A percentile compares a stretch with the other conserved stretches of the same genome.
Conservation (phyloP, 2,113 vertebrate species). For the Chiloscyllium plagiosum region DNA sequence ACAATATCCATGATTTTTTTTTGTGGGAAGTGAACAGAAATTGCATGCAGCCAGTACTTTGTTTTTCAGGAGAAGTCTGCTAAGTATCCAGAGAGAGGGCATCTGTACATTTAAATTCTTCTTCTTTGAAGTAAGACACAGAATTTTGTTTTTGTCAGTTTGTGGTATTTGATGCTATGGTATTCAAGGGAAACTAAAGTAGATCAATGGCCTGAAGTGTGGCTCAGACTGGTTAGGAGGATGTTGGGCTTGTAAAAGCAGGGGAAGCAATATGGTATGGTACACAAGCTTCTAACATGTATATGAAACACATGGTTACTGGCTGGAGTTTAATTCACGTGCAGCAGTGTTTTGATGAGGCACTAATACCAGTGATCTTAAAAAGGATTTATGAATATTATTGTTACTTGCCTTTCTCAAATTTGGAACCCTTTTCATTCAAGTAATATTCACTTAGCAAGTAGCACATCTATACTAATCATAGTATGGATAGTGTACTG, state of each 20-base stretch:
- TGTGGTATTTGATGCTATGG: neutral
- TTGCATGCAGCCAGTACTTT: neutral
- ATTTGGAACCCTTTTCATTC: no score
- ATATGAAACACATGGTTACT: neutral
- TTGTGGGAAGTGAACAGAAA: neutral
- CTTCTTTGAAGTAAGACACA: neutral
- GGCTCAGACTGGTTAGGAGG: neutral
- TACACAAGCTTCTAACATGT: neutral
- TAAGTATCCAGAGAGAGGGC: neutral
- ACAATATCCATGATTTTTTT: neutral
- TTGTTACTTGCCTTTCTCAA: no score
- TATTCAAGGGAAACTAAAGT: neutral
- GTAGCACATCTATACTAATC: no score
- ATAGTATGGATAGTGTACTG: no score
- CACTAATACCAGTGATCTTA: no score
- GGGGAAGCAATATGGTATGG: neutral
- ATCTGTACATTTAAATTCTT: neutral
- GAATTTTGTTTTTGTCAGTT: neutral
- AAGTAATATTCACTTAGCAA: no score
- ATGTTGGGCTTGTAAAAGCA: neutral
- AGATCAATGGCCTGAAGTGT: neutral
- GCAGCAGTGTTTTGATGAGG: neutral
- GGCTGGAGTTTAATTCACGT: neutral
- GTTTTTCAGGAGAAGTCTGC: neutral
- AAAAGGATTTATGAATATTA: no score